phyloP scores from a whole-genome alignment of 2,113 vertebrate genomes.

The Epinephelus fuscoguttatus region DNA sequence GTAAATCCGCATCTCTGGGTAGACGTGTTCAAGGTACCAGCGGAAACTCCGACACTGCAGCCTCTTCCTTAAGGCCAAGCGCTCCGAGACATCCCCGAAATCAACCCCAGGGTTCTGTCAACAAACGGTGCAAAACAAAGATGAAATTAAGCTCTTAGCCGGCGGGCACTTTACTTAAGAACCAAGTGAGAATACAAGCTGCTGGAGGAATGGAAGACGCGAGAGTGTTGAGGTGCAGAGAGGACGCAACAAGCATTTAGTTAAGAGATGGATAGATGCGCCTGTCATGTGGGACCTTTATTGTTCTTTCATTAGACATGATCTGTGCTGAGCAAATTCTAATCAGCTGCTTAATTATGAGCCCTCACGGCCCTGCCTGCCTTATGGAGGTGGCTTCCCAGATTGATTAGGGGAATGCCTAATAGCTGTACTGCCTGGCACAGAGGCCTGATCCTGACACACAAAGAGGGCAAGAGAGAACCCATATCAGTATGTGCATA shows the following conservation, averaged over 20 bases:
- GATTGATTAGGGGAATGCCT: conserved; percentile 71
- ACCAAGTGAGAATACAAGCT: conserved; percentile 10
- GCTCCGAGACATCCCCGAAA: conserved; percentile 96
- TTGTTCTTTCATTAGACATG: conserved; percentile 80
- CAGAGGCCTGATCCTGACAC: conserved; percentile 19
- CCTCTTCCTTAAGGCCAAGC: conserved; percentile 91
- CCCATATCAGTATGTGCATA: conserved; percentile 14
- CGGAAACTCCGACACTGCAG: conserved; percentile 95
- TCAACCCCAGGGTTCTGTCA: conserved; percentile 95
- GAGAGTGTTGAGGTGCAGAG: conserved; percentile 23
- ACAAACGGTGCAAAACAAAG: conserved; percentile 37
- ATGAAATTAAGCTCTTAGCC: conserved; percentile 20
- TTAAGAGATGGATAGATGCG: conserved; percentile 51
- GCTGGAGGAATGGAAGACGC: conserved; percentile 17
- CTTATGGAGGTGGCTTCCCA: conserved; percentile 55
- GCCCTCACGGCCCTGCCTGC: conserved; percentile 60
- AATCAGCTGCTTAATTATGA: conserved; percentile 83
- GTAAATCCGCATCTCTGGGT: conserved; percentile 97
- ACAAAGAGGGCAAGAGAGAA: too few species aligned
- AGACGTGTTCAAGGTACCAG: conserved; percentile 98
- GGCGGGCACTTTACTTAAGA: conserved; percentile 28
- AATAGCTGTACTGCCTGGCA: conserved; percentile 53
- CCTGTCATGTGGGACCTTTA: conserved; percentile 68
- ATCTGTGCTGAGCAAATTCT: conserved; percentile 75
- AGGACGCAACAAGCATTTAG: conserved; percentile 56